A percentile compares a stretch with the other conserved stretches of the same genome.
Evolutionary conservation across 2,888 invertebrate species (phyloP).

Genomic region (Stictocephala bisonia): DNA sequence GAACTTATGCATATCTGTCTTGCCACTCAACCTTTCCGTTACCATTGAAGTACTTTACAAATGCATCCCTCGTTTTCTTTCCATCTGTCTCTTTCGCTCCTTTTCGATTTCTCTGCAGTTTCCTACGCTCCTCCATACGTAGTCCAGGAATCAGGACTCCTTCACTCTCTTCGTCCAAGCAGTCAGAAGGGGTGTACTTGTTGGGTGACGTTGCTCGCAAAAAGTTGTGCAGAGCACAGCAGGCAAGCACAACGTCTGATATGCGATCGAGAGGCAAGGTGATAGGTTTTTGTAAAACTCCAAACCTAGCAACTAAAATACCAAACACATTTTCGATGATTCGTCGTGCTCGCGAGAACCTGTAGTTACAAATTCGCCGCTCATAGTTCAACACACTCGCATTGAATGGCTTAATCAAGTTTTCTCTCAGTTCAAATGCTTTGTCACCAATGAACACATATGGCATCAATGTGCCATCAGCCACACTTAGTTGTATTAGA

Average conservation of each 20-base stretch:
- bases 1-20: conserved; percentile 27
- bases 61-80: conserved; percentile 46
- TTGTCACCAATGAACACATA: conserved; percentile 48
- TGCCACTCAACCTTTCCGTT: conserved; percentile 50
- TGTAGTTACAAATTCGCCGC: conserved; percentile 46
- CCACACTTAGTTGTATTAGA: conserved; percentile 35
- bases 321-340: conserved; percentile 45
- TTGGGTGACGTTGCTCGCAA: conserved; percentile 43
- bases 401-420: conserved; percentile 49
- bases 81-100: neutral
- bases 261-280: conserved; percentile 43
- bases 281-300: conserved; percentile 46
- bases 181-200: conserved; percentile 34
- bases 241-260: conserved; percentile 42
- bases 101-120: conserved; percentile 37
- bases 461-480: conserved; percentile 43
- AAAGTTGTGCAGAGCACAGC: conserved; percentile 47
- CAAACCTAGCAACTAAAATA: conserved; percentile 45
- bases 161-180: conserved; percentile 26
- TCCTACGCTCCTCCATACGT: conserved; percentile 23
- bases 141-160: conserved; percentile 30
- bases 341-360: conserved; percentile 43
- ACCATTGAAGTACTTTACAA: conserved; percentile 50
- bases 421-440: conserved; percentile 43
- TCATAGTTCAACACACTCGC: conserved; percentile 42